A percentile compares a stretch with the other conserved stretches of the same genome.
Conservation (phyloP, 2,797 vertebrate genomes). For the Ctenochaetus hawaiiensis region DNA sequence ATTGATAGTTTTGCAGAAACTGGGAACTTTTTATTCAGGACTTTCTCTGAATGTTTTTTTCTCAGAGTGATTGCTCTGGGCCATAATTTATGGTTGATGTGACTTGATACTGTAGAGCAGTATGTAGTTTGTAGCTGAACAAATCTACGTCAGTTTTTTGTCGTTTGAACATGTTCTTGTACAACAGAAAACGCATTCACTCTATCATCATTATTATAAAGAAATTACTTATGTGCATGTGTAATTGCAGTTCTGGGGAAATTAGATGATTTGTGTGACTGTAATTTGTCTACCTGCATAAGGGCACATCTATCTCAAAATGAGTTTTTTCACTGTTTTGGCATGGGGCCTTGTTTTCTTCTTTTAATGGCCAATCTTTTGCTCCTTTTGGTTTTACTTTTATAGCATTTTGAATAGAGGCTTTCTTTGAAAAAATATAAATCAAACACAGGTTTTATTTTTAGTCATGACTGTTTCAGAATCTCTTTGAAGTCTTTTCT, state of each 20-base stretch:
- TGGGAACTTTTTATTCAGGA: too few species aligned
- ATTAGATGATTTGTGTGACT: background rate
- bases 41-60: background rate
- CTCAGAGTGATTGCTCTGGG: background rate
- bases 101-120: background rate
- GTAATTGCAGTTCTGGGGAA: background rate
- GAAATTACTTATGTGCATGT: background rate
- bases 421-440: background rate
- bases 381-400: background rate
- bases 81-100: background rate
- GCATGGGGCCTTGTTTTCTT: background rate
- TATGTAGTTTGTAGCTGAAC: background rate
- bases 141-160: background rate
- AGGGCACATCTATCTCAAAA: too few species aligned
- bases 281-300: too few species aligned
- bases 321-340: too few species aligned
- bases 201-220: background rate
- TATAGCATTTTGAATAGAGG: background rate
- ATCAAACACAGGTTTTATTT: background rate
- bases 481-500: too few species aligned
- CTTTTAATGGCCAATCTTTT: background rate
- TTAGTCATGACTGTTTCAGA: background rate
- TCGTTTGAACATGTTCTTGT: background rate
- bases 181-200: background rate
- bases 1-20: too few species aligned